These are phyloP conservation scores for Sorex maritimensis DNA, from an alignment of 2,797 vertebrate species.

Conservation along the genomic window DNA sequence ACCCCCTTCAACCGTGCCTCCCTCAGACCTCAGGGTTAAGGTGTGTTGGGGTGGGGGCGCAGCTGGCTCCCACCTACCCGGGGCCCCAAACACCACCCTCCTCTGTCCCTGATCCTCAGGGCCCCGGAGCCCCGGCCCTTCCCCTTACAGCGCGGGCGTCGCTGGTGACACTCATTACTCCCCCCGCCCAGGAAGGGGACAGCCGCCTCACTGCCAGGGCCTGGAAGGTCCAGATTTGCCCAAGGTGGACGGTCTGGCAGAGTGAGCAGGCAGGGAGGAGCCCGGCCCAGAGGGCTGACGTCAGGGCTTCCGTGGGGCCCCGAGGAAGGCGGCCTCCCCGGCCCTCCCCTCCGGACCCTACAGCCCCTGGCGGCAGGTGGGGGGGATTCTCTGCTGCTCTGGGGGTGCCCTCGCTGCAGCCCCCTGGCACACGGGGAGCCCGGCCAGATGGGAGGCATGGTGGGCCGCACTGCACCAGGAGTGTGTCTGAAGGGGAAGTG, in stretches of 20 bases:
- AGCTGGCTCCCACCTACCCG: background rate
- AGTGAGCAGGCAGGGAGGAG: background rate
- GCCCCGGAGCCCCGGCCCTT: background rate
- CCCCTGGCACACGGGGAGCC: background rate
- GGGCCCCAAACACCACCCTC: too few relatives aligned
- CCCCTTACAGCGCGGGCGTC: background rate
- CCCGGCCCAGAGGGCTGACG: background rate
- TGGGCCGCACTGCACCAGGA: background rate
- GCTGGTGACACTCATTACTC: background rate
- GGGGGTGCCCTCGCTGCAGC: background rate
- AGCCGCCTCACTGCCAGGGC: background rate
- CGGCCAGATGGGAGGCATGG: background rate
- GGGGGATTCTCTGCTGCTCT: background rate
- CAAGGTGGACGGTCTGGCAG: background rate
- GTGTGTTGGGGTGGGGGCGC: background rate
- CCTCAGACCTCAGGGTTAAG: background rate
- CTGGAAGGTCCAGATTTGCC: background rate
- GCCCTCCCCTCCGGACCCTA: too few relatives aligned
- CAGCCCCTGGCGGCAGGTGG: too few relatives aligned
- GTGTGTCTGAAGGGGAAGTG: too few relatives aligned
- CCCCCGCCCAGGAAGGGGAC: background rate
- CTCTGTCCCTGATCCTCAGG: background rate
- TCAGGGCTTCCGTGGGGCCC: background rate
- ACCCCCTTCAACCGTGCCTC: rapidly evolving
- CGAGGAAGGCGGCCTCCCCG: too few relatives aligned